Evolutionary conservation across 2,113 vertebrate genomes (phyloP).

Genomic region (Speoplatyrhinus poulsoni): DNA sequence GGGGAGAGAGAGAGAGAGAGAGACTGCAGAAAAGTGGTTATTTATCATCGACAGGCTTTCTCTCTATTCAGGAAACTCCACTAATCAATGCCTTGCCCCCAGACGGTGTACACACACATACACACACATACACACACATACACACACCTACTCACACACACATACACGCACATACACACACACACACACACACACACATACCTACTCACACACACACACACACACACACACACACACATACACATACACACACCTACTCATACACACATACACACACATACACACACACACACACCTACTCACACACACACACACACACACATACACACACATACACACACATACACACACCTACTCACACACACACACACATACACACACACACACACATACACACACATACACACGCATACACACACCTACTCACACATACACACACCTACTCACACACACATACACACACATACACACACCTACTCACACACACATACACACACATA

Average conservation of each 20-base stretch:
- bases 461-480: no score
- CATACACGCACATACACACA: conserved; percentile 12
- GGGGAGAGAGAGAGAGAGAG: background rate
- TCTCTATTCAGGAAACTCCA: conserved; percentile 54
- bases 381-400: background rate
- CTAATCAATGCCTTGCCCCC: conserved; percentile 38
- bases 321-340: background rate
- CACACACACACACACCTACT: conserved; percentile 21
- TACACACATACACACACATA: background rate
- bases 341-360: no score
- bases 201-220: no score
- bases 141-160: no score
- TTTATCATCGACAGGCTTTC: conserved; percentile 55
- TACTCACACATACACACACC: conserved; percentile 1
- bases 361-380: no score
- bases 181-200: conserved; percentile 15
- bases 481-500: conserved; percentile 1
- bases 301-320: no score
- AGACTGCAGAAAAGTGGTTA: conserved; percentile 51
- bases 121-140: background rate
- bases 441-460: background rate
- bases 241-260: no score
- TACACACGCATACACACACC: conserved; percentile 14
- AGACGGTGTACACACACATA: background rate
- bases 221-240: background rate